Base-by-base conservation (phyloP, 1,140 invertebrate species). In the Dendrolimus kikuchii region DNA sequence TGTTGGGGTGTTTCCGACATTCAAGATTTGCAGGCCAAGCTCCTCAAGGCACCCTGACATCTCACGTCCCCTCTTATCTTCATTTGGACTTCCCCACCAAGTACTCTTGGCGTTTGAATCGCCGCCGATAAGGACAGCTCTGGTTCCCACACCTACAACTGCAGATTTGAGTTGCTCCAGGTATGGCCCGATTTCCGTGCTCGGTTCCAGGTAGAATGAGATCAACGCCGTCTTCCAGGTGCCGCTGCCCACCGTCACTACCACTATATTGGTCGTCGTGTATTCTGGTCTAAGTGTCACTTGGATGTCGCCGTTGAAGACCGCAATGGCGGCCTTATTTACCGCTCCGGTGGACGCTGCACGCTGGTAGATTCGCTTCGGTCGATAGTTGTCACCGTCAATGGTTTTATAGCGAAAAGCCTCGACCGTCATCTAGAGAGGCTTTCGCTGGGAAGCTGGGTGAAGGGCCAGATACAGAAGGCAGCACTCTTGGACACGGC, bases 241-340 rank as follows among this genome's bases (percentile, higher is more conserved):
- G 4, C n/a, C 23, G 4, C 51, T 54, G 2, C 40, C 23, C 5
- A 65, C 38, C 38, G 23, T 39, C 41, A 57, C 53, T 8, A 62
- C 63, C 8, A 50, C 56, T 9, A 65, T 51, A 43, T 57, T 54
- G 52, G 47, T 47, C 7, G 59, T 61, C 36, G 51, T 61, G 43
- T 57, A 46, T 47, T 48, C 6, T n/a, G 50, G 56, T 41, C 43
- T 49, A 38, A 55, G 55, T 48, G 39, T 36, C 0, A 58, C 45
- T 2, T 51, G 40, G 8, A 61, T 4, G 6, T 46, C 42, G 4
- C 39, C 36, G 38, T 61, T 9, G 5, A 61, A 54, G 40, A 58
- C 52, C 0, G 39, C 51, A 0, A 62, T 52, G 8, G 55, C 52
- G 0, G 60, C 60, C 43, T 62, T 62, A 0, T 53, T 51, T 9